Conservation (phyloP, 2,113 vertebrate genomes). For the Carassius gibelio region DNA sequence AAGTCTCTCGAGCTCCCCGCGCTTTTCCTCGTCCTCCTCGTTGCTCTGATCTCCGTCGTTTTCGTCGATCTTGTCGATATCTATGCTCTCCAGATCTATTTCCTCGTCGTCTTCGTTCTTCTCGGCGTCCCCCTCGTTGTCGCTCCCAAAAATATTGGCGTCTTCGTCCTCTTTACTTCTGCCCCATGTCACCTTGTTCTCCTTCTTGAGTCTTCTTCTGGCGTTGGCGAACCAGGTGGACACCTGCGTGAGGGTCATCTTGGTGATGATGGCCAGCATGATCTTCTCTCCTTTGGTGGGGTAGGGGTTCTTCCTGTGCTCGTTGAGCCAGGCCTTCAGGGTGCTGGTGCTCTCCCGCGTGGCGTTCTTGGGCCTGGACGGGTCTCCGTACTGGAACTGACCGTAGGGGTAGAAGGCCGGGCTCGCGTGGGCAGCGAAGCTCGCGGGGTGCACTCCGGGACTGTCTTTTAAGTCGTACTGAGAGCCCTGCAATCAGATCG, state of each 20-base stretch:
- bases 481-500: conserved; percentile 81
- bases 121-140: conserved; percentile 88
- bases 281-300: conserved; percentile 97
- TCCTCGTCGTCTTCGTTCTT: conserved; percentile 97
- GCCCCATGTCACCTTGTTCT: conserved; percentile 97
- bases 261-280: conserved; percentile 97
- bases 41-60: conserved; percentile 96
- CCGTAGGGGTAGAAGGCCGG: conserved; percentile 97
- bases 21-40: conserved; percentile 94
- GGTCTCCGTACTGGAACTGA: conserved; percentile 97
- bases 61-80: conserved; percentile 98
- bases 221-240: conserved; percentile 97
- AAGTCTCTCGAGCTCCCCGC: conserved; percentile 67
- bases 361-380: conserved; percentile 95
- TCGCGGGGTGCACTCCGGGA: conserved; percentile 92
- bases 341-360: conserved; percentile 97
- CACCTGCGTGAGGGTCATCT: conserved; percentile 95
- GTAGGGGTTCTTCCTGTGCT: conserved; percentile 97
- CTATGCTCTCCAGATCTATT: conserved; percentile 97
- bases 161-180: conserved; percentile 95
- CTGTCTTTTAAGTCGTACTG: conserved; percentile 98
- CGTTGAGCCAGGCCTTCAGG: conserved; percentile 97
- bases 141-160: conserved; percentile 88
- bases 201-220: conserved; percentile 90
- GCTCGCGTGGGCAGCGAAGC: conserved; percentile 91